Percentiles rank a stretch among this genome's conserved stretches.
Evolutionary conservation across 2,888 invertebrate genomes (phyloP).

Genomic region (Mechanitis messenoides): DNA sequence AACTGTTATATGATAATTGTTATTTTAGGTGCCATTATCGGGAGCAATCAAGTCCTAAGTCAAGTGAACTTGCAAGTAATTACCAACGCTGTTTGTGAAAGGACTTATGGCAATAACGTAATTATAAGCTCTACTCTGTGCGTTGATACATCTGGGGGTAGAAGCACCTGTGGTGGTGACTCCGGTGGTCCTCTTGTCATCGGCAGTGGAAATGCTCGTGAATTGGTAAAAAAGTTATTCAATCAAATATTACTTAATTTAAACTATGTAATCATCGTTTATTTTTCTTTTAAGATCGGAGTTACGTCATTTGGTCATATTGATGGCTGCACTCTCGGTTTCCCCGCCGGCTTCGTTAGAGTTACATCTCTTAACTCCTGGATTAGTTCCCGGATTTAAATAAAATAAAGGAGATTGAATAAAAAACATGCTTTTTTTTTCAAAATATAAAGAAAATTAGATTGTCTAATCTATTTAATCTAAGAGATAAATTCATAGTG

Average conservation of each 20-base stretch:
- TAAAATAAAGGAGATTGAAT: background rate
- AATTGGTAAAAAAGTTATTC: slow-evolving; percentile 33
- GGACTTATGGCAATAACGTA: slow-evolving; percentile 38
- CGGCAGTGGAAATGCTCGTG: slow-evolving; percentile 22
- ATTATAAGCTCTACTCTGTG: slow-evolving; percentile 44
- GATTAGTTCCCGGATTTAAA: background rate
- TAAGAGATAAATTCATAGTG: no score
- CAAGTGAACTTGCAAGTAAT: slow-evolving; percentile 61
- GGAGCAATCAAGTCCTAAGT: slow-evolving; percentile 47
- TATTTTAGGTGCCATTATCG: slow-evolving; percentile 40
- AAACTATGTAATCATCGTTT: no score
- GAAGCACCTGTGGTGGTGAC: slow-evolving; percentile 57
- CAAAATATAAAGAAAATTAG: no score
- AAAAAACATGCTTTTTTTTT: background rate
- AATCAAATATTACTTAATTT: background rate
- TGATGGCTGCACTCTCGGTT: background rate
- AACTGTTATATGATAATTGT: background rate
- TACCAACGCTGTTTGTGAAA: slow-evolving; percentile 47
- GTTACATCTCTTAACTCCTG: background rate
- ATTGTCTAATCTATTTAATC: no score
- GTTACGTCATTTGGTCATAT: slow-evolving; percentile 2
- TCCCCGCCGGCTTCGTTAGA: background rate
- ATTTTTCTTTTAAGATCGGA: slow-evolving; percentile 2
- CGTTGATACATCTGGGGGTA: slow-evolving; percentile 44
- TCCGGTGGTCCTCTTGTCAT: slow-evolving; percentile 49